phyloP scores from a whole-genome alignment of 1,140 invertebrate species.

The Leucophenga varia region DNA sequence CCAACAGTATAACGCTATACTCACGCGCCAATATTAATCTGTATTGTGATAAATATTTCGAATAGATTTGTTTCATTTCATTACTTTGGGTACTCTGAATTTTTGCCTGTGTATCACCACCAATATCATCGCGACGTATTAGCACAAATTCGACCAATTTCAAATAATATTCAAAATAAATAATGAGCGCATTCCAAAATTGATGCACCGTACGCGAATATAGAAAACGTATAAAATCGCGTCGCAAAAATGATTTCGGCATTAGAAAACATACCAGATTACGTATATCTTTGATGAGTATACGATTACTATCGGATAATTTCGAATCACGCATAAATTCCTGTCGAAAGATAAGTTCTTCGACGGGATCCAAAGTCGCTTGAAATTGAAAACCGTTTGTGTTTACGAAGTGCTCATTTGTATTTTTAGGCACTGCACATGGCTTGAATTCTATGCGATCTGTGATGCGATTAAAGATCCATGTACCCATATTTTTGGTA shows the following conservation, averaged over 20 bases:
- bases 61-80: slow-evolving; percentile 13
- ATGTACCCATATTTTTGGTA: slow-evolving; percentile 13
- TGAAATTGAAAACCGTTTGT: slow-evolving; percentile 13
- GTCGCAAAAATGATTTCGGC: slow-evolving; percentile 8
- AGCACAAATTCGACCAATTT: slow-evolving; percentile 22
- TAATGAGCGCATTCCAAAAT: slow-evolving; percentile 17
- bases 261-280: slow-evolving; percentile 20
- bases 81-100: slow-evolving; percentile 16
- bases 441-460: slow-evolving; percentile 12
- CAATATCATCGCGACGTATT: slow-evolving; percentile 19
- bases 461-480: slow-evolving; percentile 8
- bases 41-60: slow-evolving; percentile 16
- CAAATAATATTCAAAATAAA: slow-evolving; percentile 26
- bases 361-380: slow-evolving; percentile 14
- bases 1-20: slow-evolving; percentile 16
- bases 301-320: slow-evolving; percentile 11
- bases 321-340: slow-evolving; percentile 12
- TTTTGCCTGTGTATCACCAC: slow-evolving; percentile 10
- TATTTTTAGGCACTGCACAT: neutral
- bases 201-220: slow-evolving; percentile 7
- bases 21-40: slow-evolving; percentile 18
- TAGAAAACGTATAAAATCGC: slow-evolving; percentile 17
- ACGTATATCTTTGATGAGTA: slow-evolving; percentile 19
- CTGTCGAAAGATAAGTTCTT: slow-evolving; percentile 19
- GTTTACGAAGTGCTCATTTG: slow-evolving; percentile 4